Conservation (phyloP, 2,797 vertebrate species). For the Choloepus didactylus region DNA sequence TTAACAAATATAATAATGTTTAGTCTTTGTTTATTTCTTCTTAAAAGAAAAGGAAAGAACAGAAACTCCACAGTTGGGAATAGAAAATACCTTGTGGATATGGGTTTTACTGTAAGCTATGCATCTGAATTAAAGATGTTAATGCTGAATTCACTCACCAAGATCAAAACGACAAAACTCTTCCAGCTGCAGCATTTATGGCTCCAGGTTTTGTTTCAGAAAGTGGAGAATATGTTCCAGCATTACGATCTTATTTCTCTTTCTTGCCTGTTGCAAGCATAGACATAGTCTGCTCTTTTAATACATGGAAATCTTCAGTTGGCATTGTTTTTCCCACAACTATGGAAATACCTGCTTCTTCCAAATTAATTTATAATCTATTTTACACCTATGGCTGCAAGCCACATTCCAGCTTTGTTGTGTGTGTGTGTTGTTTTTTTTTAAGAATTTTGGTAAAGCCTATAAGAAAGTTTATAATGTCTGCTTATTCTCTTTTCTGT, state of each 20-base stretch:
- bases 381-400: constrained; percentile 83
- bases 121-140: constrained; percentile 76
- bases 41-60: constrained; percentile 65
- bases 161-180: constrained; percentile 85
- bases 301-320: constrained; percentile 74
- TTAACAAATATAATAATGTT: constrained; percentile 71
- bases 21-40: constrained; percentile 69
- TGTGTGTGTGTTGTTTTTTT: constrained; percentile 54
- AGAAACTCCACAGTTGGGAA: constrained; percentile 69
- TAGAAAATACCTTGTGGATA: constrained; percentile 63
- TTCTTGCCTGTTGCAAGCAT: constrained; percentile 81
- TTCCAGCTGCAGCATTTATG: constrained; percentile 84
- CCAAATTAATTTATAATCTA: constrained; percentile 86
- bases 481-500: constrained; percentile 85
- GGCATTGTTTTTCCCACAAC: constrained; percentile 78
- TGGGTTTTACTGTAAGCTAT: constrained; percentile 73
- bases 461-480: constrained; percentile 77
- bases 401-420: constrained; percentile 74
- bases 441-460: constrained; percentile 79
- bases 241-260: constrained; percentile 79
- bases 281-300: constrained; percentile 71
- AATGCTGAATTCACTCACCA: constrained; percentile 77
- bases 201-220: constrained; percentile 83
- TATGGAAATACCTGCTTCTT: constrained; percentile 86
- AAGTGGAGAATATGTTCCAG: constrained; percentile 80